Percentiles rank a stretch among this genome's conserved stretches.
Conservation (phyloP, 2,797 vertebrate species). For the Bovichtus variegatus region DNA sequence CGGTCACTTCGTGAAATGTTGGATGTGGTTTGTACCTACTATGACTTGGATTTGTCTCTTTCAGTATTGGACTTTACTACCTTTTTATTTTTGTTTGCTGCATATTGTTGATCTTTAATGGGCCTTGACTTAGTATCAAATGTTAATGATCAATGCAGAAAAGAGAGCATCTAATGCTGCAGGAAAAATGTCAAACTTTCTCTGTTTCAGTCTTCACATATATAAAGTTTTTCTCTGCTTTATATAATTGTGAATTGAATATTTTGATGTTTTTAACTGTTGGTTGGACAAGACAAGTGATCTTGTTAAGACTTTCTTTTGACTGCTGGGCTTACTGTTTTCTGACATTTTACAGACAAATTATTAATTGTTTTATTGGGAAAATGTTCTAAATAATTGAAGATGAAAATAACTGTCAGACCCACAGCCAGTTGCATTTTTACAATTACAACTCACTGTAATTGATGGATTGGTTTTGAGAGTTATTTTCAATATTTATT, state of each 20-base stretch:
- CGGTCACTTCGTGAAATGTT: background rate
- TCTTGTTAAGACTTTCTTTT: no score
- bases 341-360: background rate
- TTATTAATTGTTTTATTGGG: background rate
- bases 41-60: background rate
- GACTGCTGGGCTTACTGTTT: background rate
- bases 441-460: no score
- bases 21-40: background rate
- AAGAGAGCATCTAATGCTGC: background rate
- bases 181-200: background rate
- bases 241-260: background rate
- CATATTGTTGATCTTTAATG: background rate
- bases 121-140: background rate
- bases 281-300: no score
- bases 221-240: background rate
- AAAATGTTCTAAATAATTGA: no score
- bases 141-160: background rate
- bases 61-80: background rate
- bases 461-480: no score
- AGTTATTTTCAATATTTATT: no score
- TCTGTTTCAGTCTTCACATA: background rate
- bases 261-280: background rate
- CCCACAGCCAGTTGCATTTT: no score
- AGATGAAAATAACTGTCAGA: no score
- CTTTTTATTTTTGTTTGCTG: background rate